Evolutionary conservation across 1,140 invertebrate genomes (phyloP), one percentile per base, ranked within the genome.

Genomic region (Saccostrea cuccullata): DNA sequence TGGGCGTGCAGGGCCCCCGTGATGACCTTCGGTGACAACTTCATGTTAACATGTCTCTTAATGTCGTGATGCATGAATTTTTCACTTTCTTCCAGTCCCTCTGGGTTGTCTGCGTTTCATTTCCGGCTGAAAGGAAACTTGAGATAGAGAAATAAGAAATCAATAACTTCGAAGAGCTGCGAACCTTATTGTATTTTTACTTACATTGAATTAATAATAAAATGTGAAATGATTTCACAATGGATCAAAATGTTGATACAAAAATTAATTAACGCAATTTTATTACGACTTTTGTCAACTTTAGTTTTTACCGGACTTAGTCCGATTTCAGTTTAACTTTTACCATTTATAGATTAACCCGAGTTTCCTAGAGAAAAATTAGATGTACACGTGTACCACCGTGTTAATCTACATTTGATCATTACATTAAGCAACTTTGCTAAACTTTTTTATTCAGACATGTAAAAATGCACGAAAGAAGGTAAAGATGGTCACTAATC

Each of bases 11-110:
- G 94, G 47, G 95, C 91, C 2, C 96, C 96, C 86, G 96, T 94
- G 55, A 96, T 92, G 8, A 95, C 95, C 90, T 96, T 94, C 30
- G 96, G 95, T 67, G 95, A 93, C 17, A 96, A 89, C 89, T 93
- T 93, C 91, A 94, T 94, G 47, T 36, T 86, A 55, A 64, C 82
- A 84, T 84, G 82, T n/a, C 82, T 55, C 55, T 84, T 84, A 23
- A 56, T 84, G 40, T 84, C 17, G 40, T 56, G 82, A n/a, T 55
- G 40, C 55, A 84, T 84, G 82, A 47, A 47, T 47, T 2, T 47
- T 47, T 84, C 9, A 56, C 47, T 36, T 30, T 47, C 58, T 17
- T 64, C 3, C 17, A 64, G 58, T 2, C 5, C 17, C 6, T 15
- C 17, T 55, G 20, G 2, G 30, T 55, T n/a, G 23, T 55, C 36